Percentiles rank a stretch among this genome's conserved stretches.
phyloP scores from a whole-genome alignment of 2,797 vertebrate species.

The Pygocentrus nattereri region DNA sequence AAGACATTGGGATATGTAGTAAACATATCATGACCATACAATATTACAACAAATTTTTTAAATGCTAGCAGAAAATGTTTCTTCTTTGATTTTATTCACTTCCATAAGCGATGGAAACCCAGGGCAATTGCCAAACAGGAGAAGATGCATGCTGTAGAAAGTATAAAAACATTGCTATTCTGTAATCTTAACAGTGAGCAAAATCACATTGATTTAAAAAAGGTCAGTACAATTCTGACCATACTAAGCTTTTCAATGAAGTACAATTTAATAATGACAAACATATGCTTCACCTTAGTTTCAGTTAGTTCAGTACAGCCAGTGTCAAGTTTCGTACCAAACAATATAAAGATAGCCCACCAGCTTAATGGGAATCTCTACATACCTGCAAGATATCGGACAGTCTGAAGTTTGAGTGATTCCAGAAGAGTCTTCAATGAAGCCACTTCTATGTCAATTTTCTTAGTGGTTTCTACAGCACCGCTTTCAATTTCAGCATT shows the following conservation, averaged over 20 bases:
- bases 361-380: neutral
- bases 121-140: constrained; percentile 91
- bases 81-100: constrained; percentile 67
- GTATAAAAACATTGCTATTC: neutral
- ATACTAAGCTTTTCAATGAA: no score
- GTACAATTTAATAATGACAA: neutral
- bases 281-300: no score
- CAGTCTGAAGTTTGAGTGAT: constrained; percentile 92
- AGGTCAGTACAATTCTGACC: no score
- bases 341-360: no score
- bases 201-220: neutral
- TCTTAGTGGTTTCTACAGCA: constrained; percentile 90
- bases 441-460: constrained; percentile 95
- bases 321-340: no score
- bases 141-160: constrained; percentile 86
- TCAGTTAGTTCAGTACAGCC: no score
- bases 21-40: neutral
- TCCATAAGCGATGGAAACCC: constrained; percentile 93
- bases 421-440: constrained; percentile 94
- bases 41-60: neutral
- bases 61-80: neutral
- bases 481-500: constrained; percentile 85
- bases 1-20: neutral
- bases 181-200: neutral
- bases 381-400: constrained; percentile 93